Evolutionary conservation across 2,113 vertebrate genomes (phyloP), one percentile per base, ranked within the genome.

Genomic region (Gadus macrocephalus): DNA sequence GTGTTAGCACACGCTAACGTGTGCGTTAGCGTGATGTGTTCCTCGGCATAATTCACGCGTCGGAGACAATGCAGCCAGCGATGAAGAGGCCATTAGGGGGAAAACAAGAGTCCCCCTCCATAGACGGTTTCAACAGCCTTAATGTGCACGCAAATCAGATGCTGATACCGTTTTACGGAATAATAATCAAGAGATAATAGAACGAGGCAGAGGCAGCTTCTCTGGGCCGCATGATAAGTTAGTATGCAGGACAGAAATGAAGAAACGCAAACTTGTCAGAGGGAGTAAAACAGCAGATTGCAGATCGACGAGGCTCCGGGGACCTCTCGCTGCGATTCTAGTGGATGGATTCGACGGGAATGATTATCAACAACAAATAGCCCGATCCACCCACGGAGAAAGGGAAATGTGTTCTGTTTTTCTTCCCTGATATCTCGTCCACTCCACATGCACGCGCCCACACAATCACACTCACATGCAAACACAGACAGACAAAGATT

Each of bases 281-380:
- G 68, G 64, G 80, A 72, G 42, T 76, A 78, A 80, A 74, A 84
- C 72, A 80, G 12, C 81, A 84, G 78, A 80, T 72, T 71, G 75
- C 82, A 78, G 61, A 71, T 77, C 69, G 53, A 71, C 61, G 66
- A 64, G 70, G 69, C 68, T 78, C 78, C 61, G 59, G 81, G 78
- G 82, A 87, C 69, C 70, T 68, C 77, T 69, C 2, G 66, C 72
- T 55, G 5, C 42, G 14, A 72, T 72, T 70, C 74, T 69, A 49
- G 75, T 79, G 72, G 65, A 75, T 69, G 12, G 79, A 77, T 85
- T 77, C 67, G 72, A 78, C 71, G 66, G 72, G 75, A 81, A 81
- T 83, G 75, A 79, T 85, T 81, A 87, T 76, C 68, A 78, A 17
- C 77, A 79, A 81, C 72, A 84, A 85, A 83, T 81, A 77, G 66